phyloP scores from a whole-genome alignment of 2,888 invertebrate genomes.

The Himalopsyche anomala region DNA sequence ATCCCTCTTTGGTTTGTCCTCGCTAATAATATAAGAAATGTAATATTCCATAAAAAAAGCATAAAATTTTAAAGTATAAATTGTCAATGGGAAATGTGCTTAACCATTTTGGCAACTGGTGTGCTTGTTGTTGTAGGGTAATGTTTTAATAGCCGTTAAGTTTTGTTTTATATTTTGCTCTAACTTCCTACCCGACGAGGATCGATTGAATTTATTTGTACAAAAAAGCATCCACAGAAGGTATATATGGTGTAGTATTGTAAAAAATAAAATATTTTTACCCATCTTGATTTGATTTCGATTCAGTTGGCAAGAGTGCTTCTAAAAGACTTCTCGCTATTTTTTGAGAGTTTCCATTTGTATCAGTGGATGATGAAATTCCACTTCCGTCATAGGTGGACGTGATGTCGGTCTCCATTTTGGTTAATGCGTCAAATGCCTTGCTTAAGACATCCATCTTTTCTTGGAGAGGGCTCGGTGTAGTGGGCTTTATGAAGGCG shows the following conservation, averaged over 20 bases:
- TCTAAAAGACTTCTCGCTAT: constrained; percentile 5
- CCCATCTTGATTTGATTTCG: not conserved
- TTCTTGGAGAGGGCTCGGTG: constrained; percentile 41
- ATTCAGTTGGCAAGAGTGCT: not conserved
- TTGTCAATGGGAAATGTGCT: no score
- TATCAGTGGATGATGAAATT: not conserved
- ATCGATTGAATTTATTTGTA: no score
- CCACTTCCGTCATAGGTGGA: not conserved
- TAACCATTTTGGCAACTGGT: no score
- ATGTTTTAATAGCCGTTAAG: no score
- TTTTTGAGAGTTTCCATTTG: not conserved
- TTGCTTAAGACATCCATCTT: constrained; percentile 44
- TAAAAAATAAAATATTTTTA: not conserved
- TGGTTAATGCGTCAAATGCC: constrained; percentile 39
- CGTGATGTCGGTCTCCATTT: constrained; percentile 44
- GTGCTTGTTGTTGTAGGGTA: no score
- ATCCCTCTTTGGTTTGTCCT: constrained; percentile 1
- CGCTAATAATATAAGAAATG: not conserved
- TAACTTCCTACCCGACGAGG: no score
- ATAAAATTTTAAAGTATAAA: no score
- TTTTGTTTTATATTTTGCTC: no score
- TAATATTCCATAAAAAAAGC: no score
- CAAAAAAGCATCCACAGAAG: no score
- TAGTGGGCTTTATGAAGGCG: constrained; percentile 28
- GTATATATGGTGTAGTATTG: no score